A percentile compares a stretch with the other conserved stretches of the same genome.
Conservation (phyloP, 1,140 invertebrate genomes). For the Saccostrea glomerata region DNA sequence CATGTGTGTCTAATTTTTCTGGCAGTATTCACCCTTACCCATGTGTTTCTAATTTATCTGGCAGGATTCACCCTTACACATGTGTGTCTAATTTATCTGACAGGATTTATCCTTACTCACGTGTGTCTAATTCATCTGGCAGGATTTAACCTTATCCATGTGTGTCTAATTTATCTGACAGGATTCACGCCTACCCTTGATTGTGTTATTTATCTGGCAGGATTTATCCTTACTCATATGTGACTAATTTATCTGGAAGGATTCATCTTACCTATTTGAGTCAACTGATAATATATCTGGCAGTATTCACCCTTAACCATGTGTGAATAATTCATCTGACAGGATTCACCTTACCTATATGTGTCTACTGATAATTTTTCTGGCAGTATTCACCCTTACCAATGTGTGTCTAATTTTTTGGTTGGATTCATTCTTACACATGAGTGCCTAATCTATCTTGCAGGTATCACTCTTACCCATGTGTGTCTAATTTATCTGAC, state of each 20-base stretch:
- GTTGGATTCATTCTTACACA: slow-evolving; percentile 82
- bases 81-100: no score
- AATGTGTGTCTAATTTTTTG: no score
- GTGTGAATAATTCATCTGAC: slow-evolving; percentile 95
- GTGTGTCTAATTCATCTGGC: no score
- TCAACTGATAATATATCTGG: slow-evolving; percentile 68
- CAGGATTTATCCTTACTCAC: no score
- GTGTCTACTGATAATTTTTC: no score
- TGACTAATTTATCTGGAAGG: slow-evolving; percentile 29
- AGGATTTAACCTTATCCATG: not conserved
- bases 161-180: slow-evolving; percentile 62
- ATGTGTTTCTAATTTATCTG: slow-evolving; percentile 35
- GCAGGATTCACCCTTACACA: no score
- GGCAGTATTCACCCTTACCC: slow-evolving; percentile 87
- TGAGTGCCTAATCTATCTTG: slow-evolving; percentile 95
- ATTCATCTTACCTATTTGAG: no score
- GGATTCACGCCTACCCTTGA: slow-evolving; percentile 94
- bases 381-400: not conserved
- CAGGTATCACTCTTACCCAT: slow-evolving; percentile 87
- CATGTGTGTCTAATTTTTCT: slow-evolving; percentile 85
- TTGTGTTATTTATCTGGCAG: slow-evolving; percentile 95
- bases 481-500: slow-evolving; percentile 21
- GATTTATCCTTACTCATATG: slow-evolving; percentile 83
- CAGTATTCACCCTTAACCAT: slow-evolving; percentile 87
- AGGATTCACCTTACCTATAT: slow-evolving; percentile 83